Conservation (phyloP, 2,113 vertebrate genomes). For the Saccopteryx bilineata region DNA sequence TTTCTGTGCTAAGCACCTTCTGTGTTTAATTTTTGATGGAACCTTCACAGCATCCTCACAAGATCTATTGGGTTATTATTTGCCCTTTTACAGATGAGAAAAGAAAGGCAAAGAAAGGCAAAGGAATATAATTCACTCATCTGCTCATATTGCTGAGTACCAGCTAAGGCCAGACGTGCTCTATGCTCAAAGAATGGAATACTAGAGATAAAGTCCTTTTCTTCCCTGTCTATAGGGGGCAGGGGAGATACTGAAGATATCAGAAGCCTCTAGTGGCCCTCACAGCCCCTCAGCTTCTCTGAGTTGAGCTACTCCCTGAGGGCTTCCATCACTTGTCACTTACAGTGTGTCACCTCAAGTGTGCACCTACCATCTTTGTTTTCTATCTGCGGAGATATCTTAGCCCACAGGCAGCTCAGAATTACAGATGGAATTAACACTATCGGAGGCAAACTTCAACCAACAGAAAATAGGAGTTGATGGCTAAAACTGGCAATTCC, state of each 20-base stretch:
- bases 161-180: background rate
- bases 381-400: background rate
- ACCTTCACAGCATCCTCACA: background rate
- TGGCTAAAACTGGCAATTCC: background rate
- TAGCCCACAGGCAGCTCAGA: background rate
- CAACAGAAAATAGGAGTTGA: background rate
- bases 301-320: background rate
- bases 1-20: background rate
- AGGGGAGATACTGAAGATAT: background rate
- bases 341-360: background rate
- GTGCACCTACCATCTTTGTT: background rate
- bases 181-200: background rate
- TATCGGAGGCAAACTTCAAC: background rate
- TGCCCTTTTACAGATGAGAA: background rate
- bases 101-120: background rate
- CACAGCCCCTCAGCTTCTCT: background rate
- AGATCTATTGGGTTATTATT: background rate
- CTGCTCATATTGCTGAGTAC: background rate
- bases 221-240: too few relatives aligned
- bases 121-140: background rate
- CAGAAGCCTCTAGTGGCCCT: background rate
- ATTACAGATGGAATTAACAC: background rate
- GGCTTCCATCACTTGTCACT: background rate
- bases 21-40: background rate
- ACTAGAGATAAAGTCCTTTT: background rate